Base-by-base conservation (phyloP, 2,797 vertebrate genomes). In the Sebastiscus tertius region DNA sequence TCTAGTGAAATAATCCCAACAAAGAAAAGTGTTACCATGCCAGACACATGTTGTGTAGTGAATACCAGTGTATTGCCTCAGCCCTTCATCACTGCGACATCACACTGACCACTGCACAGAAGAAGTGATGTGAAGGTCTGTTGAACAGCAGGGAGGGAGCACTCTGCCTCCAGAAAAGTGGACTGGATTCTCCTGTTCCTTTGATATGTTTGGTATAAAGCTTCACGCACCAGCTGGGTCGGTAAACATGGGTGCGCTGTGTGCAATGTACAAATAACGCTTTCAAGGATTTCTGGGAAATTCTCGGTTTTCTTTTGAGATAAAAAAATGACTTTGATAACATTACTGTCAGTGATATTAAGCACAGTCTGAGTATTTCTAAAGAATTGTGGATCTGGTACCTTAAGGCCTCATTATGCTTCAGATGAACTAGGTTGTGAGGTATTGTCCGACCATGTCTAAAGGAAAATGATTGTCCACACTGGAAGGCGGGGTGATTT, bases 101-200 rank as follows among this genome's bases (percentile, higher is more conserved):
- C 29, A 22, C 65, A 59, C 58, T 71, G 65, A 68, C 16, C 14
- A 31, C 52, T 65, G 10, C 27, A 56, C 34, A 46, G 66, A 27
- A 55, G 61, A 34, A 33, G 72, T 36, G 61, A 46, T 13, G 20
- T 26, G 55, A 76, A 54, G 16, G 34, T 66, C 54, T 68, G 11
- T 52, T 20, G 60, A 42, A 72, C 73, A 77, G 82, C 77, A 70
- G 49, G 64, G 59, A 69, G 27, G 56, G 58, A 54, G 36, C 49
- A 42, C 0, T 31, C 64, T 65, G 69, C 49, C 56, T 31, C 42
- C 7, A 77, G 77, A 55, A 71, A 75, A 1, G 31, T 75, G 26
- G 16, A 65, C 66, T 61, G 13, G 26, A 55, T 63, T 68, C n/a
- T 68, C 49, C 62, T 64, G 29, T 56, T 78, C 8, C 34, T 71